Base-by-base conservation (phyloP, 2,888 invertebrate genomes). In the Vanessa cardui region DNA sequence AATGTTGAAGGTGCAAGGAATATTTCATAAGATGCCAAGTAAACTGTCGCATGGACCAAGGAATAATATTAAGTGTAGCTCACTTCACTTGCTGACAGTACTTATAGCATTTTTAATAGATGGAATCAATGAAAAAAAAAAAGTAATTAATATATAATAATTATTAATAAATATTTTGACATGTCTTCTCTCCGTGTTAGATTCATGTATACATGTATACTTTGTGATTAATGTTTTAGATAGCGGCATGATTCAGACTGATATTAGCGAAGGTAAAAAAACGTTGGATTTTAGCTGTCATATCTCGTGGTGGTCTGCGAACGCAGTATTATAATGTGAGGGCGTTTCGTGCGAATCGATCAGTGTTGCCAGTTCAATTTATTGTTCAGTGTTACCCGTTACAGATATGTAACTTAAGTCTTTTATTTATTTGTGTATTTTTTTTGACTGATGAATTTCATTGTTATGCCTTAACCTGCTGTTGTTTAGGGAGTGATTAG, bases 1-100 rank as follows among this genome's bases (percentile, higher is more conserved):
- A 78, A 80, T 79, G 79, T 82, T 80, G 78, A 80, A 58, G 71
- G 54, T 66, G 66, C 67, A 64, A 12, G 66, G 63, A 63, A 60
- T 86, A 84, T 86, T 87, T 85, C 84, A 78, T 90, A 89, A 88
- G 89, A 91, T 88, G 91, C 89, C 91, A 92, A 89, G 83, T 86
- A 83, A 87, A 86, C 85, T 82, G 78, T 88, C 85, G 89, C 89
- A 87, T 87, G 91, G 92, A 91, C 92, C 92, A 91, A 92, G 88
- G 88, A 86, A 80, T 83, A 83, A 80, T 79, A 84, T 81, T 89
- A 90, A 89, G 89, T 86, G 80, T 90, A 89, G 89, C 86, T 87
- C 86, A 87, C 87, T 83, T 87, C 89, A 88, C 52, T 83, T 77
- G 90, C 90, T 89, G 85, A 81, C 81, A 81, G 83, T 86, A 83